phyloP scores from a whole-genome alignment of 2,797 vertebrate species.

The Pteronotus mesoamericanus region DNA sequence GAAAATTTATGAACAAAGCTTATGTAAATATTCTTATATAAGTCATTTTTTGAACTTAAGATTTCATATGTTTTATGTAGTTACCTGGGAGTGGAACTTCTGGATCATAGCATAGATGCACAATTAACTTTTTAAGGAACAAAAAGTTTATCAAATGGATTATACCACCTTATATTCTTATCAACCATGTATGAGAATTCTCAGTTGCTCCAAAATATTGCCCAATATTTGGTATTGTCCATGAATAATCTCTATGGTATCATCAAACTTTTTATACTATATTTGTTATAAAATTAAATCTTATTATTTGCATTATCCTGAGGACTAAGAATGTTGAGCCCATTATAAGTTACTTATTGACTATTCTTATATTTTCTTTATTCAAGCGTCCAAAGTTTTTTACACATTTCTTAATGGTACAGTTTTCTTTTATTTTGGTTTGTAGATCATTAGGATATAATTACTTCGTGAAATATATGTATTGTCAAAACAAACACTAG shows the following conservation, averaged over 20 bases:
- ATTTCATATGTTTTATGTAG: not conserved
- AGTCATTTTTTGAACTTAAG: not conserved
- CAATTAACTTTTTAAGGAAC: not conserved
- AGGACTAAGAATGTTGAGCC: not conserved
- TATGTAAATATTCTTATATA: not conserved
- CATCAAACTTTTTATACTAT: not conserved
- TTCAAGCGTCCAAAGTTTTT: not conserved
- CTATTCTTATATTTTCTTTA: not conserved
- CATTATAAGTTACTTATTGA: not conserved
- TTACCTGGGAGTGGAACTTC: not conserved
- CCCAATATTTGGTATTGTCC: not conserved
- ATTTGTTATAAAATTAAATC: not conserved
- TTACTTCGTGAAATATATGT: not conserved
- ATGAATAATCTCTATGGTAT: not conserved
- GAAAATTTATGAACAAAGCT: not conserved
- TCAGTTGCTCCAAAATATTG: not conserved
- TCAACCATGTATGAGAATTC: not conserved
- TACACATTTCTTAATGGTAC: not conserved
- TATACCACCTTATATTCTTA: not conserved
- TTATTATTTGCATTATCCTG: not conserved
- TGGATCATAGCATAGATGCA: not conserved
- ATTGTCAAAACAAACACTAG: not conserved
- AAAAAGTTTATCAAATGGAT: not conserved
- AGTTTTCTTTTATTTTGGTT: not conserved
- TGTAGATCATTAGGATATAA: not conserved